Percentiles rank a stretch among this genome's conserved stretches.
These are phyloP conservation scores for Pseudolaguvia tuberculata DNA, from an alignment of 2,113 vertebrate genomes.

Conservation along the genomic window DNA sequence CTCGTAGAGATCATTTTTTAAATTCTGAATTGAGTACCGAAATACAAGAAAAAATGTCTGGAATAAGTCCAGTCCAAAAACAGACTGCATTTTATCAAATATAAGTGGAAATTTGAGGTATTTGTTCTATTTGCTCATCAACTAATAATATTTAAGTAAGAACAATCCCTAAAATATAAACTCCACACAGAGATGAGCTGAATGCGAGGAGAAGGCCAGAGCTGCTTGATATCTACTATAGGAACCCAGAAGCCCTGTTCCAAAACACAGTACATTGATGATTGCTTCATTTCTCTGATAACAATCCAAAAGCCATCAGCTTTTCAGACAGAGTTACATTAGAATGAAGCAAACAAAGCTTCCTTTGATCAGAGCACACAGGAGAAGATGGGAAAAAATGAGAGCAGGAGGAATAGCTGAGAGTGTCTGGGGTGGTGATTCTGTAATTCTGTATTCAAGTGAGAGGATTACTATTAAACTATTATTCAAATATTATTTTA, in stretches of 20 bases:
- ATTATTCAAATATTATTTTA: neutral
- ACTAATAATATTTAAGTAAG: neutral
- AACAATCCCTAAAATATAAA: neutral
- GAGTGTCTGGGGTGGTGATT: too few species aligned
- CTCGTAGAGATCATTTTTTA: neutral
- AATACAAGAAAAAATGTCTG: neutral
- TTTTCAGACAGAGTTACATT: slow-evolving; percentile 34
- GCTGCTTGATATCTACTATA: slow-evolving; percentile 38
- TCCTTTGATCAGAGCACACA: slow-evolving; percentile 47
- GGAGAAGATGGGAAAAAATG: slow-evolving; percentile 4
- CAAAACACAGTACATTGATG: slow-evolving; percentile 29
- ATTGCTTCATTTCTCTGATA: slow-evolving; percentile 40
- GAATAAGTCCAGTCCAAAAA: neutral
- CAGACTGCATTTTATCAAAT: neutral
- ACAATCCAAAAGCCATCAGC: slow-evolving; percentile 35
- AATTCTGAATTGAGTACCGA: neutral
- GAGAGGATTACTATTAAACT: neutral
- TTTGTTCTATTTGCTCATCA: neutral
- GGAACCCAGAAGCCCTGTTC: slow-evolving; percentile 43
- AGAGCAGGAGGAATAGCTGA: slow-evolving; percentile 25
- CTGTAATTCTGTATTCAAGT: neutral
- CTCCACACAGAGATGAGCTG: neutral
- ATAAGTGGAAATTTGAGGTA: neutral
- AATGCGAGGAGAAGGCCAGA: slow-evolving; percentile 28
- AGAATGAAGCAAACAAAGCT: slow-evolving; percentile 29